These are phyloP conservation scores for Trachelipus rathkii DNA, from an alignment of 1,140 invertebrate species.

Conservation along the genomic window DNA sequence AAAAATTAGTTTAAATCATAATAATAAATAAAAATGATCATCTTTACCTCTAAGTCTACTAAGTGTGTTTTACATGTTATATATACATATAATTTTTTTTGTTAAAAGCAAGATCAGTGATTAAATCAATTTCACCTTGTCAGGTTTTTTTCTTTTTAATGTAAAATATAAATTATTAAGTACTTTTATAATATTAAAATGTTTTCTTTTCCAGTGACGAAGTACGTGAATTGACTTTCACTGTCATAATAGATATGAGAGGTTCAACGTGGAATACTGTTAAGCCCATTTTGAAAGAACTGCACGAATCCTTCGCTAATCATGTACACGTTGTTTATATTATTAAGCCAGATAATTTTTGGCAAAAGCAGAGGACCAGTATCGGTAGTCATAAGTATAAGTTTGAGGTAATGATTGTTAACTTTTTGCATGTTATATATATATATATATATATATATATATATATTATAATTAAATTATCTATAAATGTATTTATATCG, in stretches of 20 bases:
- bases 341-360: slow-evolving; percentile 98
- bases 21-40: too few species aligned
- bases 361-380: slow-evolving; percentile 97
- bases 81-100: too few species aligned
- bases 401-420: slow-evolving; percentile 76
- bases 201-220: slow-evolving; percentile 69
- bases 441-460: neutral
- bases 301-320: slow-evolving; percentile 88
- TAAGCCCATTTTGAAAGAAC: slow-evolving; percentile 92
- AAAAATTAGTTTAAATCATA: too few species aligned
- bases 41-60: too few species aligned
- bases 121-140: too few species aligned
- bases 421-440: neutral
- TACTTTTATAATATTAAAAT: too few species aligned
- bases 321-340: slow-evolving; percentile 87
- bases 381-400: slow-evolving; percentile 96
- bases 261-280: slow-evolving; percentile 90
- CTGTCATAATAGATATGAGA: slow-evolving; percentile 93
- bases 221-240: slow-evolving; percentile 80
- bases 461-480: too few species aligned
- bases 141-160: too few species aligned
- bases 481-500: too few species aligned
- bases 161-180: too few species aligned
- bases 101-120: too few species aligned
- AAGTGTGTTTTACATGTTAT: too few species aligned